Conservation (phyloP, 2,888 invertebrate species). For the Amphipyra berbera region DNA sequence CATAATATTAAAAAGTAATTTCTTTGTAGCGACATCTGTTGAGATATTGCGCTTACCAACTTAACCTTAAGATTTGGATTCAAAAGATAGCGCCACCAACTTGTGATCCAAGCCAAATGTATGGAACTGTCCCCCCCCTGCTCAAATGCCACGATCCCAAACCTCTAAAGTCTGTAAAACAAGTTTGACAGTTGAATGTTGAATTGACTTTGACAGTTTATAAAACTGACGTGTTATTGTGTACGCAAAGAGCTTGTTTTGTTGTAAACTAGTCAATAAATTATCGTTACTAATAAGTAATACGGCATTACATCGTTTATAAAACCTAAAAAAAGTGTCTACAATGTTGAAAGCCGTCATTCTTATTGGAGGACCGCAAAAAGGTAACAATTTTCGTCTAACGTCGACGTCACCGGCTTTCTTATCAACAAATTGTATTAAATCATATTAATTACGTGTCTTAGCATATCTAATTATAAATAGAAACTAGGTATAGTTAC, state of each 20-base stretch:
- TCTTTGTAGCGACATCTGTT: too few species aligned
- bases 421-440: conserved; percentile 25
- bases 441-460: background rate
- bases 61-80: too few species aligned
- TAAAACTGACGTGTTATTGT: conserved; percentile 55
- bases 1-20: too few species aligned
- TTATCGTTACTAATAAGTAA: background rate
- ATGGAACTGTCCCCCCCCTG: too few species aligned
- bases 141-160: too few species aligned
- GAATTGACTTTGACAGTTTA: background rate
- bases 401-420: conserved; percentile 72
- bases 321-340: conserved; percentile 4
- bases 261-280: conserved; percentile 18
- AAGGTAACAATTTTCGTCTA: conserved; percentile 91
- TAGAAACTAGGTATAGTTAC: background rate
- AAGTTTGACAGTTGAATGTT: too few species aligned
- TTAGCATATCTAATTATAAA: background rate
- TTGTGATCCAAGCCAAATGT: too few species aligned
- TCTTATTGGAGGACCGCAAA: conserved; percentile 97
- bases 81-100: too few species aligned
- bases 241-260: conserved; percentile 29
- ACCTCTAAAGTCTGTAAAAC: too few species aligned
- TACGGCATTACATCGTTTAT: background rate
- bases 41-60: too few species aligned
- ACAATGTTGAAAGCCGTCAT: conserved; percentile 95